A percentile compares a stretch with the other conserved stretches of the same genome.
Conservation (phyloP, 2,113 vertebrate species). For the Ramphastos sulfuratus region DNA sequence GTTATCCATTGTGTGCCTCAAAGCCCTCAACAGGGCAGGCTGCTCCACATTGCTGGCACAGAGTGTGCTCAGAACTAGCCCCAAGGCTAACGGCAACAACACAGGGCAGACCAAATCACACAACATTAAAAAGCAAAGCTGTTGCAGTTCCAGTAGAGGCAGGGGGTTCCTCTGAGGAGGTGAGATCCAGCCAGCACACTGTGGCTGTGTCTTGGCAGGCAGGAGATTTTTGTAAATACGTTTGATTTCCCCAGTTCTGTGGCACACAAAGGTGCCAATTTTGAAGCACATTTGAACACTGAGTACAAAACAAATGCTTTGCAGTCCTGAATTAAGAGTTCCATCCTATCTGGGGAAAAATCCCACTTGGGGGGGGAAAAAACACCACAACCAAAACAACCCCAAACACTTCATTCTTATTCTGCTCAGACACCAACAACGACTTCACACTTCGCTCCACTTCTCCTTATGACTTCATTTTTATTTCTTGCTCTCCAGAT, state of each 20-base stretch:
- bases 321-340: background rate
- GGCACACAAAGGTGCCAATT: conserved; percentile 9
- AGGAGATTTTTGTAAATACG: background rate
- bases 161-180: background rate
- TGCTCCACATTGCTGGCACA: background rate
- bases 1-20: fast-evolving
- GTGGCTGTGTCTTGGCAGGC: background rate
- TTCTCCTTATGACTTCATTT: background rate
- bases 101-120: conserved; percentile 23
- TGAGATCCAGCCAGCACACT: background rate
- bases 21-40: background rate
- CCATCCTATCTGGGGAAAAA: background rate
- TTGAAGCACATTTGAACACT: background rate
- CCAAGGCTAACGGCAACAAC: background rate
- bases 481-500: background rate
- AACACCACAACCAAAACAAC: too few relatives aligned
- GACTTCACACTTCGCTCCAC: background rate
- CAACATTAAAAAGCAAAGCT: background rate
- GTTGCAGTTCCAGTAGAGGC: background rate
- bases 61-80: background rate
- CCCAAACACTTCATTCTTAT: background rate
- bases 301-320: background rate
- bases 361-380: background rate
- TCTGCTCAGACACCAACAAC: background rate
- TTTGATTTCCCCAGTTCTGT: conserved; percentile 3